These are phyloP conservation scores for Hyphantria cunea DNA, from an alignment of 1,140 invertebrate species.

Conservation along the genomic window DNA sequence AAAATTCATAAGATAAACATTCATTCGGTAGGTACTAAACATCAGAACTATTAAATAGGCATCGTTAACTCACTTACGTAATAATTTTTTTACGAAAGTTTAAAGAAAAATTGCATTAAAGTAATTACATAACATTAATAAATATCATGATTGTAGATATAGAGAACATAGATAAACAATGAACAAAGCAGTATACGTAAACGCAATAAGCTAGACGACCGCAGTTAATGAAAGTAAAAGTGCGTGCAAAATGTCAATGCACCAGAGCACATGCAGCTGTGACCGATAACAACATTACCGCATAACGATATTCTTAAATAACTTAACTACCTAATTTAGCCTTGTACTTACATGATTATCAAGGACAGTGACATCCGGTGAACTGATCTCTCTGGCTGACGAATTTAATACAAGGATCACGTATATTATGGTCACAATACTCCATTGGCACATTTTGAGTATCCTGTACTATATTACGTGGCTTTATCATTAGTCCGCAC, in stretches of 20 bases:
- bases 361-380: slow-evolving; percentile 44
- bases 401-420: slow-evolving; percentile 54
- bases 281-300: slow-evolving; percentile 40
- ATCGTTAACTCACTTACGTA: too few relatives aligned
- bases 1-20: too few relatives aligned
- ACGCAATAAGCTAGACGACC: slow-evolving; percentile 2
- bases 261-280: slow-evolving; percentile 42
- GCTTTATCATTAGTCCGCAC: slow-evolving; percentile 43
- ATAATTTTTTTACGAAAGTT: too few relatives aligned
- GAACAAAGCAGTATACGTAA: not conserved
- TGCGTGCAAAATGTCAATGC: slow-evolving; percentile 61
- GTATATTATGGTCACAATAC: slow-evolving; percentile 66
- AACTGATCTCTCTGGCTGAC: slow-evolving; percentile 52
- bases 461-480: slow-evolving; percentile 42
- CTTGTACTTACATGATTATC: slow-evolving; percentile 68
- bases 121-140: too few relatives aligned
- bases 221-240: slow-evolving; percentile 67
- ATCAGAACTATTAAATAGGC: too few relatives aligned
- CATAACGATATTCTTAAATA: not conserved
- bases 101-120: too few relatives aligned
- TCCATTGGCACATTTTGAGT: slow-evolving; percentile 75
- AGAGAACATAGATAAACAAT: too few relatives aligned
- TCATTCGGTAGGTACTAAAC: too few relatives aligned
- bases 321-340: slow-evolving; percentile 1
- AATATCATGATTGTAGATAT: too few relatives aligned